A percentile compares a stretch with the other conserved stretches of the same genome.
phyloP scores from a whole-genome alignment of 2,113 vertebrate species.

The Sylvietta virens region DNA sequence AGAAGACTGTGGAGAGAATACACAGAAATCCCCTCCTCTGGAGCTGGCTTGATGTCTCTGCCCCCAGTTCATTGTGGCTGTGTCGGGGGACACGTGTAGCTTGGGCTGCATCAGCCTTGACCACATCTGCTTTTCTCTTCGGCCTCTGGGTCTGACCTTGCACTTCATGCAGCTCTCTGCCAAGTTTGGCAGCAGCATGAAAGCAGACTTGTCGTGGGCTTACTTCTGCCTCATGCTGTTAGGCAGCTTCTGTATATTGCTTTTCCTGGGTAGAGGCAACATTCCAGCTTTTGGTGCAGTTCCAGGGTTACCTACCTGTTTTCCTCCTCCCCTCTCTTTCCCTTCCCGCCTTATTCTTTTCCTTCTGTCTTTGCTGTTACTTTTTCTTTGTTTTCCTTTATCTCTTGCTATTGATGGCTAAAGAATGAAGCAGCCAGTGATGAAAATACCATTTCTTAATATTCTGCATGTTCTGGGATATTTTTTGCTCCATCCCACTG shows the following conservation, averaged over 20 bases:
- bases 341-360: not conserved
- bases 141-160: not conserved
- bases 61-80: not conserved
- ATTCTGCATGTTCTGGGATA: not conserved
- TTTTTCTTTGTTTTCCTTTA: not conserved
- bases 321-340: not conserved
- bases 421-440: not conserved
- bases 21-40: not conserved
- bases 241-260: not conserved
- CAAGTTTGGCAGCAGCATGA: constrained; percentile 12
- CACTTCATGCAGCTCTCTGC: not conserved
- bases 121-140: not conserved
- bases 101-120: not conserved
- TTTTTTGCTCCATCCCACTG: not conserved
- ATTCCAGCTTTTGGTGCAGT: not conserved
- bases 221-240: constrained; percentile 35
- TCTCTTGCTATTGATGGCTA: not conserved
- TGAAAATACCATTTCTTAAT: not conserved
- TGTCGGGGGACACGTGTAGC: not conserved
- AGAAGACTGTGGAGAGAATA: not conserved
- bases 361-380: not conserved
- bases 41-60: not conserved
- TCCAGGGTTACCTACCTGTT: not conserved
- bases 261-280: not conserved
- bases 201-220: constrained; percentile 21